Evolutionary conservation across 2,888 invertebrate species (phyloP).

Genomic region (Sminthurides aquaticus): DNA sequence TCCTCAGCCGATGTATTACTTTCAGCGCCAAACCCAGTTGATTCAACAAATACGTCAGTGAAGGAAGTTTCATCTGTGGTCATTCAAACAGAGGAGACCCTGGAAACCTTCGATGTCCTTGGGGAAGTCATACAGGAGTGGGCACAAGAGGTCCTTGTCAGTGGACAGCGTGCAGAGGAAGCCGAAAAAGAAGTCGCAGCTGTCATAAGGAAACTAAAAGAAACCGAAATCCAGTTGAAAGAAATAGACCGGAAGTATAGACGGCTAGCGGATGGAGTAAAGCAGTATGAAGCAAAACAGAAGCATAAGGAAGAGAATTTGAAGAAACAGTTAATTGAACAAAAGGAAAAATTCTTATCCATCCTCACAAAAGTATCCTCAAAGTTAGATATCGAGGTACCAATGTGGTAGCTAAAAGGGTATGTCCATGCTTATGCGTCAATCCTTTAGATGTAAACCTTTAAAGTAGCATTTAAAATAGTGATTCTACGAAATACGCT

Average conservation of each 20-base stretch:
- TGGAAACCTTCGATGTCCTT: conserved; percentile 35
- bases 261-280: background rate
- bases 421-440: no score
- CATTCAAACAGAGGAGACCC: conserved; percentile 38
- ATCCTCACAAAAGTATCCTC: conserved; percentile 2
- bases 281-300: conserved; percentile 9
- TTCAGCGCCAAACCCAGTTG: background rate
- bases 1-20: background rate
- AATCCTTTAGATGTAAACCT: no score
- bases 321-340: background rate
- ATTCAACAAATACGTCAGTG: background rate
- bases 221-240: background rate
- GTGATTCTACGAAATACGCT: no score
- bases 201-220: conserved; percentile 27
- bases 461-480: no score
- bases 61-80: conserved; percentile 16
- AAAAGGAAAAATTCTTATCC: conserved; percentile 8
- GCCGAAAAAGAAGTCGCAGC: conserved; percentile 23
- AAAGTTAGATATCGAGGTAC: conserved; percentile 13
- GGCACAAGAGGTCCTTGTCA: conserved; percentile 27
- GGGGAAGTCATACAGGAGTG: conserved; percentile 22
- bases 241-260: background rate
- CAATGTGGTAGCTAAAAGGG: no score
- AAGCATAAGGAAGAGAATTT: background rate
- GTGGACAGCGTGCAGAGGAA: conserved; percentile 27